Conservation (phyloP, 2,797 vertebrate species). For the Craterocephalus amniculus region DNA sequence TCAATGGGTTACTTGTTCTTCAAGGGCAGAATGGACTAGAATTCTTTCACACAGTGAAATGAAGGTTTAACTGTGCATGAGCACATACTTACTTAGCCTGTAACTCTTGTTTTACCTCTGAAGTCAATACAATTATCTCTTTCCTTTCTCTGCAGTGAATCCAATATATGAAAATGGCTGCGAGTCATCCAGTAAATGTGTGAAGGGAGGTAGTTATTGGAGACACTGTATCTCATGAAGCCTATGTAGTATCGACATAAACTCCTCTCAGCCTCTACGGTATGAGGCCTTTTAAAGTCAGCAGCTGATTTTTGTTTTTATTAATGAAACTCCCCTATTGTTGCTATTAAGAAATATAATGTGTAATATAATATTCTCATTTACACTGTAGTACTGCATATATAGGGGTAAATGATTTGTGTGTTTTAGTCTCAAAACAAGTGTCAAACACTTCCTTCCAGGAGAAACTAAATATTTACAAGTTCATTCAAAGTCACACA, state of each 20-base stretch:
- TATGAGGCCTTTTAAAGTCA: slow-evolving; percentile 32
- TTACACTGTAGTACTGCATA: slow-evolving; percentile 10
- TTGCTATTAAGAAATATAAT: slow-evolving; percentile 4
- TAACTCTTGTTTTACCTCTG: slow-evolving; percentile 69
- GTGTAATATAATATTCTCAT: background rate
- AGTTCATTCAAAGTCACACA: slow-evolving; percentile 59
- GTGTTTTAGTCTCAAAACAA: slow-evolving; percentile 28
- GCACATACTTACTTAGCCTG: slow-evolving; percentile 38
- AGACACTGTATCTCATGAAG: slow-evolving; percentile 62
- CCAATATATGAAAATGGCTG: slow-evolving; percentile 61
- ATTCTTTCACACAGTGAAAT: slow-evolving; percentile 39
- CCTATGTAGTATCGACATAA: slow-evolving; percentile 54
- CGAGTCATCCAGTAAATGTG: slow-evolving; percentile 53
- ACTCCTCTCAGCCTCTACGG: slow-evolving; percentile 47
- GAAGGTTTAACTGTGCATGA: slow-evolving; percentile 47
- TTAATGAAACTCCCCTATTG: slow-evolving; percentile 35
- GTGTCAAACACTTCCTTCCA: slow-evolving; percentile 20
- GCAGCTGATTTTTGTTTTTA: slow-evolving; percentile 33
- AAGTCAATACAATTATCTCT: slow-evolving; percentile 72
- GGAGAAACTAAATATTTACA: slow-evolving; percentile 43
- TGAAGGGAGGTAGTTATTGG: slow-evolving; percentile 48
- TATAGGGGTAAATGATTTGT: slow-evolving; percentile 17
- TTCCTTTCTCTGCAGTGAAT: slow-evolving; percentile 53
- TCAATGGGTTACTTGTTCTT: slow-evolving; percentile 56
- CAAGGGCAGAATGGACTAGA: slow-evolving; percentile 50